These are phyloP conservation scores for Oxyura jamaicensis DNA, from an alignment of 2,113 vertebrate genomes.

Conservation along the genomic window DNA sequence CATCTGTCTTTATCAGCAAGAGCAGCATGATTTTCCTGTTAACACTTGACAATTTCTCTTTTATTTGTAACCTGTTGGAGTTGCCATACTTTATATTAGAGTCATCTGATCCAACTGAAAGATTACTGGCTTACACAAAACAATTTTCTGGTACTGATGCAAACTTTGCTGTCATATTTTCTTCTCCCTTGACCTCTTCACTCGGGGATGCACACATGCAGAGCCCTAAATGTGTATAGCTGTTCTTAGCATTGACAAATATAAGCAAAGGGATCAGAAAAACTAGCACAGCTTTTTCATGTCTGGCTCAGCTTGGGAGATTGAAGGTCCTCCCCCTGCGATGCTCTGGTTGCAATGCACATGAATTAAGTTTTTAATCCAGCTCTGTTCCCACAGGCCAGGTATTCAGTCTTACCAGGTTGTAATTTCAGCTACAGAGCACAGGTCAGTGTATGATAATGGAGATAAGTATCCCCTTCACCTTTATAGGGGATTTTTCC, in stretches of 20 bases:
- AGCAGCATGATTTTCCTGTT: not conserved
- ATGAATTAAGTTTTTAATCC: not conserved
- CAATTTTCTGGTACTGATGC: not conserved
- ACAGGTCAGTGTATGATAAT: not conserved
- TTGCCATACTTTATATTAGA: not conserved
- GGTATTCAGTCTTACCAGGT: not conserved
- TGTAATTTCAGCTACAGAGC: not conserved
- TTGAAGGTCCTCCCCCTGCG: not conserved
- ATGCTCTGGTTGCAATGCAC: not conserved
- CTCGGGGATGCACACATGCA: not conserved
- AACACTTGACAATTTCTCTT: not conserved
- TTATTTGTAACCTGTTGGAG: not conserved
- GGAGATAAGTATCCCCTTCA: not conserved
- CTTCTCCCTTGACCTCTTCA: not conserved
- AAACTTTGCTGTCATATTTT: not conserved
- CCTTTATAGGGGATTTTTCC: not conserved
- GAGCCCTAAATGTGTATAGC: accelerated
- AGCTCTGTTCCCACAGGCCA: not conserved
- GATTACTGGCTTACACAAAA: not conserved
- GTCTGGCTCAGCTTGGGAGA: not conserved
- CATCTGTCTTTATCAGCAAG: not conserved
- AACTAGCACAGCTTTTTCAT: not conserved
- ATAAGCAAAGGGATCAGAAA: not conserved
- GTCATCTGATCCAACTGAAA: not conserved
- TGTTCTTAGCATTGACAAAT: not conserved